Conservation (phyloP, 2,888 invertebrate genomes). For the Podotricha telesiphe region DNA sequence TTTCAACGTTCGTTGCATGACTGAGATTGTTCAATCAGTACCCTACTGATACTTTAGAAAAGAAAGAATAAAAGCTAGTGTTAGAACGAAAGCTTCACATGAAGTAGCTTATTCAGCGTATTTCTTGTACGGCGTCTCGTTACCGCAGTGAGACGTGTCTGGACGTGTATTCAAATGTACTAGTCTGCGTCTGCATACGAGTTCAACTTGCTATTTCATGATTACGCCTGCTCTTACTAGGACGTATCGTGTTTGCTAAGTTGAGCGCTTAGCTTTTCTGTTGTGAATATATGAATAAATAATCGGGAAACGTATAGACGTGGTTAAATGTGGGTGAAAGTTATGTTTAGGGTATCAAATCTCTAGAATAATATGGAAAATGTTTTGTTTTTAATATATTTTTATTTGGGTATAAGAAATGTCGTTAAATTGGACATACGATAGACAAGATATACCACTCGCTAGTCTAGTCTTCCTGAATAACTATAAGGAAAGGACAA, state of each 20-base stretch:
- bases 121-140: background rate
- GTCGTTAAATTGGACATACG: no score
- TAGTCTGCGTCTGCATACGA: background rate
- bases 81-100: background rate
- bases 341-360: no score
- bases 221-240: background rate
- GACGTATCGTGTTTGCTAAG: background rate
- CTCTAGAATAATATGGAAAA: no score
- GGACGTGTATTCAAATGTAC: constrained; percentile 19
- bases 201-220: constrained; percentile 14
- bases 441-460: no score
- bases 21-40: background rate
- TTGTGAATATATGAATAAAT: background rate
- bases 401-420: no score
- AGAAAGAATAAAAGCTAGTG: background rate
- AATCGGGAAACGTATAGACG: no score
- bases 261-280: constrained; percentile 9
- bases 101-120: constrained; percentile 13
- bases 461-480: no score
- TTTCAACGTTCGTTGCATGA: no score
- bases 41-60: background rate
- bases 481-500: no score
- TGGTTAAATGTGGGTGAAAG: no score
- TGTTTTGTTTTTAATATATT: no score
- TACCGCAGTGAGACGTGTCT: constrained; percentile 23